A percentile compares a stretch with the other conserved stretches of the same genome.
These are phyloP conservation scores for Eilema griseolum DNA, from an alignment of 2,888 invertebrate species.

Conservation along the genomic window DNA sequence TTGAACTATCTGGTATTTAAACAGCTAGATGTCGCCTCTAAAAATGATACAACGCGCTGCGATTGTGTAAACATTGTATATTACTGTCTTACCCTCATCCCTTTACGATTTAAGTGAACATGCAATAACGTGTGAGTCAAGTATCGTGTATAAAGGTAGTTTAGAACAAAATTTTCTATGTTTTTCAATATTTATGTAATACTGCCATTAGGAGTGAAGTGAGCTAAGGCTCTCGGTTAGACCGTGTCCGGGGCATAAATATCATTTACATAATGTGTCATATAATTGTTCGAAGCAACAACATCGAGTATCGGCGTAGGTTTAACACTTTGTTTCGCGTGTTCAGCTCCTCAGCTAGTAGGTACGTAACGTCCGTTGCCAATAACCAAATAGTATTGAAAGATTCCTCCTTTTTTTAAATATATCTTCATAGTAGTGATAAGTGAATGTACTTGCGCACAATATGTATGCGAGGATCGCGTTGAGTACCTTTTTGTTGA, in stretches of 20 bases:
- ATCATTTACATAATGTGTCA: slow-evolving; percentile 46
- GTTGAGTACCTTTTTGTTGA: slow-evolving; percentile 57
- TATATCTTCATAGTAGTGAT: slow-evolving; percentile 75
- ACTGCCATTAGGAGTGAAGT: slow-evolving; percentile 72
- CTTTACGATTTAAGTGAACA: slow-evolving; percentile 74
- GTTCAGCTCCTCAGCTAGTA: slow-evolving; percentile 63
- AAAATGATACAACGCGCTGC: slow-evolving; percentile 43
- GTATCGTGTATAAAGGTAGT: slow-evolving; percentile 80
- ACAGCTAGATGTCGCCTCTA: slow-evolving; percentile 31
- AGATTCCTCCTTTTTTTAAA: slow-evolving; percentile 74
- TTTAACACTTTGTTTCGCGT: slow-evolving; percentile 63
- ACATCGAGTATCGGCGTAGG: slow-evolving; percentile 52
- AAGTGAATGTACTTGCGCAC: slow-evolving; percentile 82
- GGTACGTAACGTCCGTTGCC: slow-evolving; percentile 76
- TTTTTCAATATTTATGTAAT: slow-evolving; percentile 83
- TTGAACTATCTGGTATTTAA: background rate
- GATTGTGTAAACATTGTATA: slow-evolving; percentile 54
- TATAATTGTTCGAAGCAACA: slow-evolving; percentile 45
- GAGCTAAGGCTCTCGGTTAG: slow-evolving; percentile 43
- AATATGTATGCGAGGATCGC: slow-evolving; percentile 64
- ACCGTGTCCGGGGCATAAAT: slow-evolving; percentile 36
- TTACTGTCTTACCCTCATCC: slow-evolving; percentile 60
- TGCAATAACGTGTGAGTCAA: slow-evolving; percentile 84
- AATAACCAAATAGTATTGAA: slow-evolving; percentile 83
- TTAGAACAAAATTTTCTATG: slow-evolving; percentile 81